Evolutionary conservation across 2,113 vertebrate species (phyloP).

Genomic region (Prietella phreatophila): DNA sequence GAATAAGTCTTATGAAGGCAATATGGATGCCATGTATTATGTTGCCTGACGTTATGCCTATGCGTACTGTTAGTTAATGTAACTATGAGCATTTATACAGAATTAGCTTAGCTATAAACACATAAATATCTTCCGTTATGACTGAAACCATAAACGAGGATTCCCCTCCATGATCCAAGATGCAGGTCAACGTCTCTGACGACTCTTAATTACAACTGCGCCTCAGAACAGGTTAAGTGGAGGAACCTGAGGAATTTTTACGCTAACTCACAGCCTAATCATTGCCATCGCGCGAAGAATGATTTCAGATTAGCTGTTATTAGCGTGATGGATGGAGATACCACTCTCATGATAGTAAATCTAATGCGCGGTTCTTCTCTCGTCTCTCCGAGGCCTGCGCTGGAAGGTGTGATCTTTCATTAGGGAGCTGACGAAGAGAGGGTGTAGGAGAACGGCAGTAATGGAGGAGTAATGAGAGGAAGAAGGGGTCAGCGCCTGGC

Average conservation of each 20-base stretch:
- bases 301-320: slow-evolving; percentile 80
- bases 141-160: not conserved
- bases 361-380: slow-evolving; percentile 65
- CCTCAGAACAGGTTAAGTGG: not conserved
- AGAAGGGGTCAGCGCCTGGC: slow-evolving; percentile 83
- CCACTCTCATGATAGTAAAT: slow-evolving; percentile 67
- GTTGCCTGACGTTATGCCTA: too few species aligned
- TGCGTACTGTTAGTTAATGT: not conserved
- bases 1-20: not conserved
- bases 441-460: slow-evolving; percentile 83
- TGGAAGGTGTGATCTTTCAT: slow-evolving; percentile 82
- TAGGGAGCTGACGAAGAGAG: slow-evolving; percentile 87
- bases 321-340: slow-evolving; percentile 80
- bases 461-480: slow-evolving; percentile 88
- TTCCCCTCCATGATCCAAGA: not conserved
- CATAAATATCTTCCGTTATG: not conserved
- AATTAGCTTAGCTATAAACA: not conserved
- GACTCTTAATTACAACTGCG: not conserved
- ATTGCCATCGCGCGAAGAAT: slow-evolving; percentile 69
- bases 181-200: not conserved
- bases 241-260: not conserved
- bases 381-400: slow-evolving; percentile 1
- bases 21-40: not conserved
- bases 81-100: not conserved
- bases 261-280: not conserved